Conservation (phyloP, 2,113 vertebrate genomes). For the Empidonax alnorum region DNA sequence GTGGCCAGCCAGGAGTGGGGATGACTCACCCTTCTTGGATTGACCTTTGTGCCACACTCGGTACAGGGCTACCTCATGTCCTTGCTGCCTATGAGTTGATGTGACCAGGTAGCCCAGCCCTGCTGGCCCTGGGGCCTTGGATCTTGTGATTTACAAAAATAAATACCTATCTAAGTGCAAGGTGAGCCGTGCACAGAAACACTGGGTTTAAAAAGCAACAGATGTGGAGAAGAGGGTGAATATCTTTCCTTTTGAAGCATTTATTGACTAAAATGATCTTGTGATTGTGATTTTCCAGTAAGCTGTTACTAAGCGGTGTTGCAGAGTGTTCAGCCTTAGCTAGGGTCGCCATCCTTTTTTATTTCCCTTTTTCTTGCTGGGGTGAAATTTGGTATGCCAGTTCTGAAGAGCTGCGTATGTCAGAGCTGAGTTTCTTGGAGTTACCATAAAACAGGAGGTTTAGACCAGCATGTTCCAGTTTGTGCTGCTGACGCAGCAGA, state of each 20-base stretch:
- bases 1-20: not conserved
- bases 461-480: not conserved
- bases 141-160: not conserved
- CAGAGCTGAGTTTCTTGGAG: not conserved
- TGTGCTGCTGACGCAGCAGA: not conserved
- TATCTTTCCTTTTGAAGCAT: not conserved
- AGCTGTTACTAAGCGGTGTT: not conserved
- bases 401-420: not conserved
- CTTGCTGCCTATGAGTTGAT: not conserved
- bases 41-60: accelerated
- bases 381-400: not conserved
- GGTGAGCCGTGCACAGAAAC: not conserved
- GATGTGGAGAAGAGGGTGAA: not conserved
- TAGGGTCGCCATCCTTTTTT: not conserved
- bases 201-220: not conserved
- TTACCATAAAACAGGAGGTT: not conserved
- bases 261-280: not conserved
- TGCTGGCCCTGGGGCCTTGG: not conserved
- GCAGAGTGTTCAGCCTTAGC: not conserved
- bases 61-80: not conserved
- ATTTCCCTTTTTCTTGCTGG: not conserved
- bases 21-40: accelerated
- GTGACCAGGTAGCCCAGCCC: not conserved
- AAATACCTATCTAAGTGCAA: not conserved
- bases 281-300: not conserved